Evolutionary conservation across 2,888 invertebrate genomes (phyloP).

Genomic region (Podabrus alpinus): DNA sequence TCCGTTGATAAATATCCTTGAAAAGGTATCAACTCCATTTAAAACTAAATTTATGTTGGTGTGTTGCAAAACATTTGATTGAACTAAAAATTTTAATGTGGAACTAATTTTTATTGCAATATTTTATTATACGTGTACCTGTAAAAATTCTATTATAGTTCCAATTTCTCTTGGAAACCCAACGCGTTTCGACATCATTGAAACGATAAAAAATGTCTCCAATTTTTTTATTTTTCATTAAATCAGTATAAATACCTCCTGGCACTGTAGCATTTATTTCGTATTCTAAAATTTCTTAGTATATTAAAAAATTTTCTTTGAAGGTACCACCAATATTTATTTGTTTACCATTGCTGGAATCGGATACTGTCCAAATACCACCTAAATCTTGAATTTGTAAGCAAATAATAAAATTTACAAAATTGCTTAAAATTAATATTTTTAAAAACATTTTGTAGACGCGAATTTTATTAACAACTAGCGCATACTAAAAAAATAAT

Average conservation of each 20-base stretch:
- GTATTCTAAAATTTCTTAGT: background rate
- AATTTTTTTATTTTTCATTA: conserved; percentile 63
- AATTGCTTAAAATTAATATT: background rate
- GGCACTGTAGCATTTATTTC: conserved; percentile 65
- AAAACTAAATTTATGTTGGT: conserved; percentile 66
- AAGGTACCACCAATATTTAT: background rate
- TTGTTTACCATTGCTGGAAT: background rate
- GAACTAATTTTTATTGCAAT: conserved; percentile 57
- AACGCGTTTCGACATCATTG: conserved; percentile 80
- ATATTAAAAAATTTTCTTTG: background rate
- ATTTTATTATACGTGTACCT: conserved; percentile 56
- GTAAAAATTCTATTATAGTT: conserved; percentile 70
- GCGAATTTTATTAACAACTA: background rate
- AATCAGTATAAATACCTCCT: conserved; percentile 80
- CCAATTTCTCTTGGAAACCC: conserved; percentile 84
- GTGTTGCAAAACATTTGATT: conserved; percentile 43
- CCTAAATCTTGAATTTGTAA: background rate
- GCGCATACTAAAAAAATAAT: background rate
- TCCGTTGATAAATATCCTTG: conserved; percentile 75
- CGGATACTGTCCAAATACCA: background rate
- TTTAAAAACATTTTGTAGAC: background rate
- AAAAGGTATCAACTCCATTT: conserved; percentile 85
- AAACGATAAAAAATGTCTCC: conserved; percentile 67
- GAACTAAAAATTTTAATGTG: conserved; percentile 45
- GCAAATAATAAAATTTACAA: background rate